These are phyloP conservation scores for Thaumatotibia leucotreta DNA, from an alignment of 1,140 invertebrate species.

Conservation along the genomic window DNA sequence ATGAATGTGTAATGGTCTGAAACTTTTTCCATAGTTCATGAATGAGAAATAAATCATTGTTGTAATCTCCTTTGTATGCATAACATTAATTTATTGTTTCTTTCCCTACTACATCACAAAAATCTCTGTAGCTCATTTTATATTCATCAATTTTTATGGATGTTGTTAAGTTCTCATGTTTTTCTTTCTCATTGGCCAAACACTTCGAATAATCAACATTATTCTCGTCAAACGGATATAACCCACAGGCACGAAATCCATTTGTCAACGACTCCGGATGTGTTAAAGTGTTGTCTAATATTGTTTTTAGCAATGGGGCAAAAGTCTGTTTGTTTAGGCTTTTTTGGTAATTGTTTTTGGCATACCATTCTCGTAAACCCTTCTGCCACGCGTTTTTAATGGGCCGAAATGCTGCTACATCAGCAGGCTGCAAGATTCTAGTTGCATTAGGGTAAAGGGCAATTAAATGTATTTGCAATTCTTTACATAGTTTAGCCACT, in stretches of 20 bases:
- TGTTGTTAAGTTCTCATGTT: too few relatives aligned
- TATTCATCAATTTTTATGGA: too few relatives aligned
- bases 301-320: constrained; percentile 23
- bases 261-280: constrained; percentile 27
- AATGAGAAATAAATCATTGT: too few relatives aligned
- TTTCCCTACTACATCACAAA: too few relatives aligned
- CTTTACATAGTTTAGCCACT: constrained; percentile 33
- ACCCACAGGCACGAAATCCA: constrained; percentile 29
- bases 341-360: constrained; percentile 15
- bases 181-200: constrained; percentile 15
- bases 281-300: constrained; percentile 20
- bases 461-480: constrained; percentile 42
- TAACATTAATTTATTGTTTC: too few relatives aligned
- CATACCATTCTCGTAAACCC: constrained; percentile 25
- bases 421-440: constrained; percentile 50
- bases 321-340: constrained; percentile 25
- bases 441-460: constrained; percentile 52
- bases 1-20: too few relatives aligned
- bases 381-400: constrained; percentile 42
- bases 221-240: constrained; percentile 28
- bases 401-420: constrained; percentile 47
- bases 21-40: too few relatives aligned
- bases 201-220: constrained; percentile 31
- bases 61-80: too few relatives aligned
- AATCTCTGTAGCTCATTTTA: too few relatives aligned